These are phyloP conservation scores for Lepidochrysops patricia DNA, from an alignment of 2,888 invertebrate species.

Conservation along the genomic window DNA sequence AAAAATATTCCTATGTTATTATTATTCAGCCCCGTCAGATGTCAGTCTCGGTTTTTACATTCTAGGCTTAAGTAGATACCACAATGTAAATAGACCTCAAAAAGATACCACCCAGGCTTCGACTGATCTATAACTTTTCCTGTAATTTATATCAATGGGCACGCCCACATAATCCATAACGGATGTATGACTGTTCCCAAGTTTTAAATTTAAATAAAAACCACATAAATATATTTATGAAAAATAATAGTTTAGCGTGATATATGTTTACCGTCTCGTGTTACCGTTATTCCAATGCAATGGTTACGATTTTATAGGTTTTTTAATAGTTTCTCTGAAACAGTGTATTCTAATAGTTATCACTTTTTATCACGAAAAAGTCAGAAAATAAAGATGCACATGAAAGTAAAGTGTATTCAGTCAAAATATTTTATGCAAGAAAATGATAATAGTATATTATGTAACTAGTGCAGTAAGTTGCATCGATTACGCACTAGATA, in stretches of 20 bases:
- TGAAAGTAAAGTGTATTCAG: no score
- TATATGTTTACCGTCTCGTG: neutral
- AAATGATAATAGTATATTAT: no score
- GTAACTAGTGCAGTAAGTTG: no score
- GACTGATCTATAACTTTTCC: neutral
- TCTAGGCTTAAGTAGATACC: neutral
- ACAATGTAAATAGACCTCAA: neutral
- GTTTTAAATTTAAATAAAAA: slow-evolving; percentile 8
- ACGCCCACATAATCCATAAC: slow-evolving; percentile 35
- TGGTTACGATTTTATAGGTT: neutral
- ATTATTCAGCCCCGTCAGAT: no score
- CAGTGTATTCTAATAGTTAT: slow-evolving; percentile 1
- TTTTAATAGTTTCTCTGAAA: neutral
- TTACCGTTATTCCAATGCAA: neutral
- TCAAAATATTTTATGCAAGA: no score
- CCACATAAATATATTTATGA: neutral
- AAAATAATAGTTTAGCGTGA: neutral
- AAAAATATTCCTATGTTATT: no score
- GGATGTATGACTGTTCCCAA: slow-evolving; percentile 29
- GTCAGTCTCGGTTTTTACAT: neutral
- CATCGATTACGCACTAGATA: no score
- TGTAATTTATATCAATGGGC: slow-evolving; percentile 17
- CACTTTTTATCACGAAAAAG: neutral
- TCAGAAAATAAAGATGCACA: no score
- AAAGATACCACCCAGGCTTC: neutral